phyloP scores from a whole-genome alignment of 2,113 vertebrate species.

The Chaetodon auriga region DNA sequence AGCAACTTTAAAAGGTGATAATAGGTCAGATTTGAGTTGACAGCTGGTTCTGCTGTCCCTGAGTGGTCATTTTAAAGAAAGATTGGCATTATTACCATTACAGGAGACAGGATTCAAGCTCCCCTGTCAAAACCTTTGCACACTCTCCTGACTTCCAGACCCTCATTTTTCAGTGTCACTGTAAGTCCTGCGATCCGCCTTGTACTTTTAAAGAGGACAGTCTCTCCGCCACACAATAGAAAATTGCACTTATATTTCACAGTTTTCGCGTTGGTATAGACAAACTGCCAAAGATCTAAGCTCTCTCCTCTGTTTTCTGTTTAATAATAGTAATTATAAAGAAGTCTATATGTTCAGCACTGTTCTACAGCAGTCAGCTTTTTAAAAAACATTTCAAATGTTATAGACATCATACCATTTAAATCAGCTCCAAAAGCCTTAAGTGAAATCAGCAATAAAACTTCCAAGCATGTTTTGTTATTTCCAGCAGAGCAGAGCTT shows the following conservation, averaged over 20 bases:
- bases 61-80: not conserved
- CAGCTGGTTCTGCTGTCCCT: not conserved
- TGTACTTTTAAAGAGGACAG: not conserved
- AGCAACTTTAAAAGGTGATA: not conserved
- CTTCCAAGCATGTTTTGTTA: not conserved
- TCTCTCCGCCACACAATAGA: not conserved
- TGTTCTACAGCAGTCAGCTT: not conserved
- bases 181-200: not conserved
- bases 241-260: not conserved
- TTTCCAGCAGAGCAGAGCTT: not conserved
- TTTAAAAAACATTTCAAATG: not conserved
- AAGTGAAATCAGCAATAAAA: not conserved
- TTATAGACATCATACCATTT: not conserved
- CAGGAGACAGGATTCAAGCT: too few species aligned
- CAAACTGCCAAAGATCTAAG: not conserved
- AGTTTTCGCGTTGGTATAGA: not conserved
- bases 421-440: not conserved
- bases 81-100: not conserved
- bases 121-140: not conserved
- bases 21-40: not conserved
- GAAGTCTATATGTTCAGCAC: not conserved
- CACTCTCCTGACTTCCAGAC: not conserved
- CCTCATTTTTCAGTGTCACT: not conserved
- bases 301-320: not conserved
- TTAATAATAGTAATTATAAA: not conserved